Evolutionary conservation across 2,113 vertebrate genomes (phyloP).

Genomic region (Pterocles gutturalis): DNA sequence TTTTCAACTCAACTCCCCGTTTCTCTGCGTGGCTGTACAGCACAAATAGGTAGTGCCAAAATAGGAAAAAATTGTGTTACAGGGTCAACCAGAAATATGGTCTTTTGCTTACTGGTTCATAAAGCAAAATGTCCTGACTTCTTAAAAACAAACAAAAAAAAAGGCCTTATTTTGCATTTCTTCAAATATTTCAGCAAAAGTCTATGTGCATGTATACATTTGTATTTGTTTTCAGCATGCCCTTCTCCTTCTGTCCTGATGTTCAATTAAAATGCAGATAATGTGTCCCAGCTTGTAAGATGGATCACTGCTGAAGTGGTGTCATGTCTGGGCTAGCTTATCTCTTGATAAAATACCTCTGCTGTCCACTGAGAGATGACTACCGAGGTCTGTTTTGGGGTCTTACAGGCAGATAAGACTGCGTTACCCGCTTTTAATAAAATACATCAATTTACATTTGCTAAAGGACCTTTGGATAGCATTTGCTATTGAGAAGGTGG

Average conservation of each 20-base stretch:
- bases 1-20: neutral
- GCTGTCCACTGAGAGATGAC: conserved; percentile 34
- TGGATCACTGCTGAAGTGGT: conserved; percentile 41
- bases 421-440: neutral
- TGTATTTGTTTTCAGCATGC: neutral
- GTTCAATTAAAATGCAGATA: conserved; percentile 66
- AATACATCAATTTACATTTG: conserved; percentile 10
- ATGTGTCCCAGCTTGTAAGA: conserved; percentile 35
- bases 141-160: too few species aligned
- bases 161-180: neutral
- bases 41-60: neutral
- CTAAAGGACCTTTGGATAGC: neutral
- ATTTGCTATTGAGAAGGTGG: conserved; percentile 16
- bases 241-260: neutral
- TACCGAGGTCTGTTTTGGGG: neutral
- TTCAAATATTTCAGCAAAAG: neutral
- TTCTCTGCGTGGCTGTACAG: neutral
- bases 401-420: conserved; percentile 30
- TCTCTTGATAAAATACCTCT: conserved; percentile 54
- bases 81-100: neutral
- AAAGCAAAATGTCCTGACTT: neutral
- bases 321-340: conserved; percentile 47
- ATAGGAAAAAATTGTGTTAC: neutral
- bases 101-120: neutral
- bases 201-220: neutral